Conservation (phyloP, 2,888 invertebrate genomes). For the Hydraecia micacea region DNA sequence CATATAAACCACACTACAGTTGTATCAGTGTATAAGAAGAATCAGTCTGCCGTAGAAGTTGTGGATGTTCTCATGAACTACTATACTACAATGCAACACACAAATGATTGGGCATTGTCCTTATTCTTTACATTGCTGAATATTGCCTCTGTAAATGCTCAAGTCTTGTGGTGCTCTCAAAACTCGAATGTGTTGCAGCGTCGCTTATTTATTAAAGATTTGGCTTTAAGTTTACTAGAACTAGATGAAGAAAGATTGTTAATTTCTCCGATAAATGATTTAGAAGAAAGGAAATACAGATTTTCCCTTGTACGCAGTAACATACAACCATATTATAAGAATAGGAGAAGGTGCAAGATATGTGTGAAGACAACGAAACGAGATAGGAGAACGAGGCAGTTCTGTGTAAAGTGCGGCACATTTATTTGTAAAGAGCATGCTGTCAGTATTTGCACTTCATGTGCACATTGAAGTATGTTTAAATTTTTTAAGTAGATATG, state of each 20-base stretch:
- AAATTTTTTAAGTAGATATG: constrained; percentile 16
- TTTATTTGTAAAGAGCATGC: constrained; percentile 85
- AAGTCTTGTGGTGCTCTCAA: constrained; percentile 83
- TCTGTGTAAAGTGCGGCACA: constrained; percentile 81
- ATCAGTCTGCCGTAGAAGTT: constrained; percentile 82
- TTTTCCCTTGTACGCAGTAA: constrained; percentile 34
- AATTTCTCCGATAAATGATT: constrained; percentile 57
- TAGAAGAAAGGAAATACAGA: constrained; percentile 61
- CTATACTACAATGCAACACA: constrained; percentile 85
- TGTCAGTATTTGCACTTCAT: constrained; percentile 78
- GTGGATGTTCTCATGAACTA: constrained; percentile 85
- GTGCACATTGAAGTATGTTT: constrained; percentile 63
- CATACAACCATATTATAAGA: constrained; percentile 66
- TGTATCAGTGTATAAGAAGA: constrained; percentile 82
- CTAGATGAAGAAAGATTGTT: constrained; percentile 63
- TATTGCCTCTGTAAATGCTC: constrained; percentile 85
- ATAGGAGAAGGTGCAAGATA: constrained; percentile 78
- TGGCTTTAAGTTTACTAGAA: constrained; percentile 80
- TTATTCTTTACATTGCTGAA: constrained; percentile 85
- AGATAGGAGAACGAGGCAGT: constrained; percentile 81
- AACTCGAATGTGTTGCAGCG: constrained; percentile 74
- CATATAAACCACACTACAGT: constrained; percentile 76
- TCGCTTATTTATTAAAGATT: constrained; percentile 80
- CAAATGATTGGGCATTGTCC: constrained; percentile 85
- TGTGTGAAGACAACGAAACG: constrained; percentile 78